Evolutionary conservation across 2,888 invertebrate genomes (phyloP).

Genomic region (Lapara coniferarum): DNA sequence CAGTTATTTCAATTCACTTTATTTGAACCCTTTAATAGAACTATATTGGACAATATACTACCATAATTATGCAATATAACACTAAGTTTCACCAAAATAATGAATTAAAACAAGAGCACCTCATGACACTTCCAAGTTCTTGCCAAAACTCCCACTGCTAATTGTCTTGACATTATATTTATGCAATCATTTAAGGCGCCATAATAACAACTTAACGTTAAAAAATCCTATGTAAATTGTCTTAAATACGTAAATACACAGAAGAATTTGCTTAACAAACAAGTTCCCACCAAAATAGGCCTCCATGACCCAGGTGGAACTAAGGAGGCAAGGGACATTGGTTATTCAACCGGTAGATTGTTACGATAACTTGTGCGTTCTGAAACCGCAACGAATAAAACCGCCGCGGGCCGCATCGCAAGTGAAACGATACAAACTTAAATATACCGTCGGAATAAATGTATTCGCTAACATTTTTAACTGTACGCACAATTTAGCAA

Average conservation of each 20-base stretch:
- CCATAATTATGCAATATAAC: no score
- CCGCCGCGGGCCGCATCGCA: slow-evolving; percentile 67
- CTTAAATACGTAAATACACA: neutral
- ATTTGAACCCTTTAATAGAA: no score
- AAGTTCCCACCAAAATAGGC: slow-evolving; percentile 41
- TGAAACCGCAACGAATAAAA: slow-evolving; percentile 66
- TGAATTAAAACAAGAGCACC: no score
- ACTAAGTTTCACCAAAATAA: no score
- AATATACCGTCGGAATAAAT: slow-evolving; percentile 26
- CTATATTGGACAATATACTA: no score
- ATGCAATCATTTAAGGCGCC: no score
- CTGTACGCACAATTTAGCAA: neutral
- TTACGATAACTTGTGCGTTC: slow-evolving; percentile 62
- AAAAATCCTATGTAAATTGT: neutral
- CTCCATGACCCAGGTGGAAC: slow-evolving; percentile 46
- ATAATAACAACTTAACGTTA: no score
- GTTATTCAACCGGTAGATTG: slow-evolving; percentile 65
- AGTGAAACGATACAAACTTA: slow-evolving; percentile 51
- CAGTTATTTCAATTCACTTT: no score
- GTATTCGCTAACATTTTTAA: neutral
- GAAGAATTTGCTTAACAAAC: slow-evolving; percentile 4
- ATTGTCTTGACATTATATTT: no score
- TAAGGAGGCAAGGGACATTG: slow-evolving; percentile 58
- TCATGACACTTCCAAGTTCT: no score
- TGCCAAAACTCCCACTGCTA: no score